Evolutionary conservation across 2,888 invertebrate species (phyloP), one percentile per base, ranked within the genome.

Genomic region (Morpho helenor): DNA sequence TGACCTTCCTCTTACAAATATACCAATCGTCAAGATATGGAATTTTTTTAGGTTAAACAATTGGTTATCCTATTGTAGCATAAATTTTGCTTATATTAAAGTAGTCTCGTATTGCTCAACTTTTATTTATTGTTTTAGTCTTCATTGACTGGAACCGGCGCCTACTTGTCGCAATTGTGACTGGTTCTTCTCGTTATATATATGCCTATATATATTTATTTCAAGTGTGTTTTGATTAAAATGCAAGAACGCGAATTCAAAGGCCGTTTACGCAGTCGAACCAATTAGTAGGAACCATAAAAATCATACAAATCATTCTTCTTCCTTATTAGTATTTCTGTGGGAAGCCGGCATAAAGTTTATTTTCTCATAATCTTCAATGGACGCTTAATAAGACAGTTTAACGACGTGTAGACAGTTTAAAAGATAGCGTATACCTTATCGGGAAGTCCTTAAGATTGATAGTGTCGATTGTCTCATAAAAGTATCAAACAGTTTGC

Each of bases 121-220:
- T 79, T 79, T 81, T 85, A 82, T 84, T 81, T 81, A 83, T 84
- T 83, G 80, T 84, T 79, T 78, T 79, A 77, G 79, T 79, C 82
- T 84, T 79, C 84, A 85, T 87, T 86, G 86, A 85, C 79, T 77
- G 81, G 73, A 71, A 64, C 73, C 73, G 87, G 87, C 87, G 87
- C 86, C 88, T 74, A 77, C 76, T 79, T 80, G 86, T 79, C 86
- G 88, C 86, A 82, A 79, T 83, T 81, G 82, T 84, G 84, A 87
- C 87, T 87, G 86, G 88, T 87, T 87, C 84, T 83, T 86, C 84
- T 85, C 76, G 87, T 86, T 85, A 81, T 77, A 77, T 31, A 31
- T 82, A 78, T 76, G 79, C 72, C 80, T 82, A 84, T 85, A 83
- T 75, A 67, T 68, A 77, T 81, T 82, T 82, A 83, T 83, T 81